A percentile compares a stretch with the other conserved stretches of the same genome.
Evolutionary conservation across 1,140 invertebrate genomes (phyloP).

Genomic region (Yoshiicerus persimilis): DNA sequence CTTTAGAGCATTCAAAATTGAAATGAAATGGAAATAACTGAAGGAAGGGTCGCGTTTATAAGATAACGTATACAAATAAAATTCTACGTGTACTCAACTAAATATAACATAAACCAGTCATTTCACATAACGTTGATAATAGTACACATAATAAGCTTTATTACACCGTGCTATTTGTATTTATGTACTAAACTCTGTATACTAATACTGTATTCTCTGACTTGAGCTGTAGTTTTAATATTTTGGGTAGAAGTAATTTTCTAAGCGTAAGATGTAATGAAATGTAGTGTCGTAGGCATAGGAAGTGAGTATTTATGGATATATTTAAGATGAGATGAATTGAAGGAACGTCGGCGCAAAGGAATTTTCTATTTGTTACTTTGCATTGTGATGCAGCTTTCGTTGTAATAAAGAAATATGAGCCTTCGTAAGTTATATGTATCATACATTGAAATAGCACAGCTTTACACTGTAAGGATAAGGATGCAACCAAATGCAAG

Average conservation of each 20-base stretch:
- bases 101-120: neutral
- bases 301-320: neutral
- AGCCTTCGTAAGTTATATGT: too few species aligned
- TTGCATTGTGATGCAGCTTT: neutral
- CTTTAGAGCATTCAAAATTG: constrained; percentile 9
- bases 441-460: too few species aligned
- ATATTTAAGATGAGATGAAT: neutral
- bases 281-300: neutral
- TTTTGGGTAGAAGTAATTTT: neutral
- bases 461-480: too few species aligned
- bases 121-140: neutral
- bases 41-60: neutral
- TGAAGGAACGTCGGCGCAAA: neutral
- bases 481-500: neutral
- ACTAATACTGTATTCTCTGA: too few species aligned
- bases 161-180: too few species aligned
- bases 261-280: neutral
- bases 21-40: constrained; percentile 14
- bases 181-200: too few species aligned
- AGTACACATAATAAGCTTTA: neutral
- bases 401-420: neutral
- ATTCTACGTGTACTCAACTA: neutral
- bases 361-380: neutral
- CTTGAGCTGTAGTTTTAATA: neutral
- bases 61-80: neutral